Evolutionary conservation across 2,888 invertebrate species (phyloP).

Genomic region (Acleris laterana): DNA sequence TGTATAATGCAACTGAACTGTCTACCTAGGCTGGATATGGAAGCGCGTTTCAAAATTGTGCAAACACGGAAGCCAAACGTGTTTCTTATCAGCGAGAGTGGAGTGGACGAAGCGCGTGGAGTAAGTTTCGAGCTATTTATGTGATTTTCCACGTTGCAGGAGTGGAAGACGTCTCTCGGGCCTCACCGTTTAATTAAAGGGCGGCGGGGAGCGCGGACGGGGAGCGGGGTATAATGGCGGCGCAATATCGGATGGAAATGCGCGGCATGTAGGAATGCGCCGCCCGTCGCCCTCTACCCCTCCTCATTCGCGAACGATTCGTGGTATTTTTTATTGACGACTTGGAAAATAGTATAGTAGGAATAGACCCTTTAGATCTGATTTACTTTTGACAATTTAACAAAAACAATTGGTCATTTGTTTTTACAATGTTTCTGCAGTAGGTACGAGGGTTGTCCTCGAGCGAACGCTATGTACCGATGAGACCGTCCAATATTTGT

Average conservation of each 20-base stretch:
- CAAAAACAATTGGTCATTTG: background rate
- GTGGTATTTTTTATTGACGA: conserved; percentile 84
- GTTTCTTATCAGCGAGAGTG: conserved; percentile 57
- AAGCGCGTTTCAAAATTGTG: conserved; percentile 16
- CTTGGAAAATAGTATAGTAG: conserved; percentile 73
- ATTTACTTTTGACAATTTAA: conserved; percentile 47
- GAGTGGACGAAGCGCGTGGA: conserved; percentile 53
- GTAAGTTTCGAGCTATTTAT: conserved; percentile 76
- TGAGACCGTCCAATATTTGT: no score
- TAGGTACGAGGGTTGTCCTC: no score
- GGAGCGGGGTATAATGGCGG: conserved; percentile 82
- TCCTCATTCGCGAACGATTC: conserved; percentile 80
- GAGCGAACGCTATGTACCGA: no score
- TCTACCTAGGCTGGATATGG: background rate
- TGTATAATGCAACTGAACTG: background rate
- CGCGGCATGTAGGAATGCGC: conserved; percentile 84
- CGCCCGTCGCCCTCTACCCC: conserved; percentile 70
- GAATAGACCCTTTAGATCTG: conserved; percentile 53
- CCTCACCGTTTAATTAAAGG: conserved; percentile 84
- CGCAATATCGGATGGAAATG: conserved; percentile 85
- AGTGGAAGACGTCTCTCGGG: conserved; percentile 79
- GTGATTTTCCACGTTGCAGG: conserved; percentile 79
- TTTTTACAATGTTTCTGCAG: no score
- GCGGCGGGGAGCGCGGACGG: conserved; percentile 70
- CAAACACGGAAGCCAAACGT: conserved; percentile 45